Evolutionary conservation across 2,797 vertebrate species (phyloP).

Genomic region (Sus cebifrons): DNA sequence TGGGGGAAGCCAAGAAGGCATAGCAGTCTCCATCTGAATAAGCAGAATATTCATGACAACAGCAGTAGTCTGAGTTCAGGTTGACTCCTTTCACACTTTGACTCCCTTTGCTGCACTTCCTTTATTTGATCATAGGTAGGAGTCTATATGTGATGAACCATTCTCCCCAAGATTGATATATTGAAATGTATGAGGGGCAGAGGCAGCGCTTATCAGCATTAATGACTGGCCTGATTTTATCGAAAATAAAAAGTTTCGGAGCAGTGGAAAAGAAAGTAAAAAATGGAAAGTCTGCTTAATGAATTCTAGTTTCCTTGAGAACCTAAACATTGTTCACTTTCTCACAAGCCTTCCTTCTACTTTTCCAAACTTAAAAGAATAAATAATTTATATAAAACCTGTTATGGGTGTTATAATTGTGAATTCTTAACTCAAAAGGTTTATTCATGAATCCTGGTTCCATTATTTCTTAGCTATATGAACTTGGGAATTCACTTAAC

Average conservation of each 20-base stretch:
- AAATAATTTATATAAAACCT: slow-evolving; percentile 42
- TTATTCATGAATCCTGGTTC: not conserved
- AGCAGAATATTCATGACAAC: not conserved
- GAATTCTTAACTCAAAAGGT: not conserved
- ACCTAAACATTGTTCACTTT: not conserved
- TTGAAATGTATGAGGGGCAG: not conserved
- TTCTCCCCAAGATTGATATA: not conserved
- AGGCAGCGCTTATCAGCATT: not conserved
- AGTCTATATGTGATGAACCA: not conserved
- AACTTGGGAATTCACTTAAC: not conserved
- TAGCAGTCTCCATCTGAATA: not conserved
- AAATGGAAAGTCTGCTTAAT: not conserved
- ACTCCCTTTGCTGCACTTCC: not conserved
- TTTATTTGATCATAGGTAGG: not conserved
- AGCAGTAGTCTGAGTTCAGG: not conserved
- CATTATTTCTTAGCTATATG: not conserved
- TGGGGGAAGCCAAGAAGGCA: accelerated
- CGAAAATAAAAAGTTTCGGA: not conserved
- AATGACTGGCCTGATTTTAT: not conserved
- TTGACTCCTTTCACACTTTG: not conserved
- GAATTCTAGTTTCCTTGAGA: slow-evolving; percentile 16
- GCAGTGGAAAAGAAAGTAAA: not conserved
- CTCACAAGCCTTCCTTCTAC: not conserved
- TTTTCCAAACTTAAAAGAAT: slow-evolving; percentile 39
- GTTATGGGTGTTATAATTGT: not conserved